Percentiles rank a stretch among this genome's conserved stretches.
Conservation (phyloP, 2,888 invertebrate species). For the Callyntrura sp. region DNA sequence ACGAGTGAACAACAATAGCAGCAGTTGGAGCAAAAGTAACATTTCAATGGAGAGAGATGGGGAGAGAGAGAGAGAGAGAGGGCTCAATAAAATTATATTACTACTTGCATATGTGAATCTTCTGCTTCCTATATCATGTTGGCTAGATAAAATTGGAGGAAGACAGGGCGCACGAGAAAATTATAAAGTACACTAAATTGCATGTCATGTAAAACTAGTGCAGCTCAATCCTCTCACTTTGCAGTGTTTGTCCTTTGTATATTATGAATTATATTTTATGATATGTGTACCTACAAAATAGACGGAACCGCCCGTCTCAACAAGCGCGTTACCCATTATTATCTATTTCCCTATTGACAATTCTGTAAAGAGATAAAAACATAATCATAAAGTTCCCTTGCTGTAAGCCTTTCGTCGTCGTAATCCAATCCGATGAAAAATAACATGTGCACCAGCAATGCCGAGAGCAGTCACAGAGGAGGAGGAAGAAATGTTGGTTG, state of each 20-base stretch:
- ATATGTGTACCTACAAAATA: not conserved
- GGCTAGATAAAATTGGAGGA: constrained; percentile 18
- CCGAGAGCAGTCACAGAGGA: not conserved
- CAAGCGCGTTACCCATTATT: not conserved
- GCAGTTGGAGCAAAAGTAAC: too few species aligned
- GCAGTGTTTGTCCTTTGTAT: not conserved
- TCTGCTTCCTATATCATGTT: not conserved
- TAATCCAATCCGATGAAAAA: not conserved
- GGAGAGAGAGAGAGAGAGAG: constrained; percentile 15
- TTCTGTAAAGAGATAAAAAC: constrained; percentile 33
- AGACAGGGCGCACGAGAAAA: not conserved
- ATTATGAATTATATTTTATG: constrained; percentile 17
- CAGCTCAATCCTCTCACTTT: not conserved
- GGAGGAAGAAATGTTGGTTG: constrained; percentile 10
- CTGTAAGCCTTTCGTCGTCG: constrained; percentile 11
- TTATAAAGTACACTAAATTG: constrained; percentile 12
- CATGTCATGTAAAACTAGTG: not conserved
- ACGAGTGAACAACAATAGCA: not conserved
- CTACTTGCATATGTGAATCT: constrained; percentile 26
- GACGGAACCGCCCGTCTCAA: constrained; percentile 4
- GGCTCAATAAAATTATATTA: constrained; percentile 52
- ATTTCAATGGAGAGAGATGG: constrained; percentile 1
- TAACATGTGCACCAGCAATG: not conserved
- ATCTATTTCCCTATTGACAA: constrained; percentile 14
- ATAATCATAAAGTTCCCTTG: constrained; percentile 28